Percentiles rank a stretch among this genome's conserved stretches.
These are phyloP conservation scores for Spodoptera exigua DNA, from an alignment of 2,888 invertebrate species.

Conservation along the genomic window DNA sequence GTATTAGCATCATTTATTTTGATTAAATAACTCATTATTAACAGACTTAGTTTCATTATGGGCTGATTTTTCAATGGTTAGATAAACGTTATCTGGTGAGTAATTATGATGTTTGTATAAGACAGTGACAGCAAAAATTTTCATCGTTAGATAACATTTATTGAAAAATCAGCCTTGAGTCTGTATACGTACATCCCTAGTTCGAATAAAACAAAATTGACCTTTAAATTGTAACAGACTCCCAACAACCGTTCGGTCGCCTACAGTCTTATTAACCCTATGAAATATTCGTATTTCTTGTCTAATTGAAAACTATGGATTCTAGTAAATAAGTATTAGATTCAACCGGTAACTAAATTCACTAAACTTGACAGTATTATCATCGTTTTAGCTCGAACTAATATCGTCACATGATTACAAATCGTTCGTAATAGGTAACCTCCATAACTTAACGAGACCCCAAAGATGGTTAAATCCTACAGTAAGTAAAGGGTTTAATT, in stretches of 20 bases:
- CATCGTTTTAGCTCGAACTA: constrained; percentile 35
- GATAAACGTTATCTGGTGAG: too few species aligned
- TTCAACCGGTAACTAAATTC: neutral
- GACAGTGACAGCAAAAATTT: too few species aligned
- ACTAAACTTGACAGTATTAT: constrained; percentile 12
- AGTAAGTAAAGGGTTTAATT: constrained; percentile 60
- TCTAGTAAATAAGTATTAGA: constrained; percentile 6
- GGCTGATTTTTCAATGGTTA: too few species aligned
- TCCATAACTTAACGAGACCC: constrained; percentile 53
- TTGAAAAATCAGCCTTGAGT: too few species aligned
- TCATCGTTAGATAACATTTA: neutral
- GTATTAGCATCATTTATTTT: too few species aligned
- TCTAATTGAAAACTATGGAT: neutral
- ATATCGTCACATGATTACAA: constrained; percentile 51
- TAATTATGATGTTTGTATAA: too few species aligned
- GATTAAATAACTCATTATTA: too few species aligned
- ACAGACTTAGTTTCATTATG: too few species aligned
- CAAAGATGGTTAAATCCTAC: constrained; percentile 52
- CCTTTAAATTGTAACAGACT: constrained; percentile 39
- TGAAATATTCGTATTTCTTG: constrained; percentile 17
- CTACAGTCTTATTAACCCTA: constrained; percentile 21
- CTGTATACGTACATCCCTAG: constrained; percentile 7
- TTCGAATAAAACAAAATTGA: constrained; percentile 28
- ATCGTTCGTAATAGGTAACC: constrained; percentile 49
- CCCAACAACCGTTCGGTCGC: constrained; percentile 1